phyloP scores from a whole-genome alignment of 2,113 vertebrate genomes.

The Scomber colias region DNA sequence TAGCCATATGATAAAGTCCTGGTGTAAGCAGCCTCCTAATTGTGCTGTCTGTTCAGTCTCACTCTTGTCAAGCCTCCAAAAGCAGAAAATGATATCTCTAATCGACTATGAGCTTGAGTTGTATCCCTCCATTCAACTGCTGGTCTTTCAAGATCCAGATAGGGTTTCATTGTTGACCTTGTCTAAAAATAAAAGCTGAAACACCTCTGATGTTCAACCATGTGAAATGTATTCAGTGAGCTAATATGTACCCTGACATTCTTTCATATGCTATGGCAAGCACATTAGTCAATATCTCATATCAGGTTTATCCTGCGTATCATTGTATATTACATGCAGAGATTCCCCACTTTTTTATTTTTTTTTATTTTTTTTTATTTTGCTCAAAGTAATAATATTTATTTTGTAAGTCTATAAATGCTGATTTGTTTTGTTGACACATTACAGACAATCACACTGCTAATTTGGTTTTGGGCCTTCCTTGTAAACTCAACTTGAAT shows the following conservation, averaged over 20 bases:
- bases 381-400: neutral
- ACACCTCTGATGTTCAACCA: slow-evolving; percentile 67
- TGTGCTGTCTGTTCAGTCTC: slow-evolving; percentile 74
- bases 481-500: too few relatives aligned
- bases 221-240: slow-evolving; percentile 46
- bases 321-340: slow-evolving; percentile 22
- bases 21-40: slow-evolving; percentile 73
- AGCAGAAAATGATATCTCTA: slow-evolving; percentile 64
- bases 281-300: slow-evolving; percentile 53
- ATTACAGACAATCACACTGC: too few relatives aligned
- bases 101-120: slow-evolving; percentile 66
- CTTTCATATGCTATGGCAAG: slow-evolving; percentile 58
- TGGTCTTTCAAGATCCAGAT: slow-evolving; percentile 67
- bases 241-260: slow-evolving; percentile 52
- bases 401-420: slow-evolving; percentile 8
- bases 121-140: slow-evolving; percentile 47
- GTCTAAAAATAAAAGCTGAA: slow-evolving; percentile 74
- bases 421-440: neutral
- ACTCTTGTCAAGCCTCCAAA: slow-evolving; percentile 71
- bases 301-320: slow-evolving; percentile 33
- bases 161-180: slow-evolving; percentile 73
- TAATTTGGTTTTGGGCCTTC: too few relatives aligned
- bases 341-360: neutral
- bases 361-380: slow-evolving; percentile 3
- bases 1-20: slow-evolving; percentile 60